Evolutionary conservation across 1,140 invertebrate genomes (phyloP), one percentile per base, ranked within the genome.

Genomic region (Monomorium pharaonis): DNA sequence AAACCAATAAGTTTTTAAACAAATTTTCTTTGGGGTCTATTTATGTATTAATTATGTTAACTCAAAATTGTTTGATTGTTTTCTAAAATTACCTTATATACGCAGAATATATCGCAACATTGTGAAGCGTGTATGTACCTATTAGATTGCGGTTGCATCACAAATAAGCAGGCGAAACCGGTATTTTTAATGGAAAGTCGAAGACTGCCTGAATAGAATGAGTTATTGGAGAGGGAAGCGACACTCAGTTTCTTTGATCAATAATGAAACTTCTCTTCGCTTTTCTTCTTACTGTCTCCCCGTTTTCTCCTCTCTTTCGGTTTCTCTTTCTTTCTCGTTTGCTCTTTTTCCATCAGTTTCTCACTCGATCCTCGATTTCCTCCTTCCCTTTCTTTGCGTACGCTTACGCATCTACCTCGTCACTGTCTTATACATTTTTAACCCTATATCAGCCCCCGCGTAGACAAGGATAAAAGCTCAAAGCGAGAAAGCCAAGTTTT

Each of bases 181-280:
- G 86, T 88, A 91, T 91, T 90, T 91, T 91, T 91, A 91, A 91
- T 91, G 91, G 86, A 44, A 88, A 91, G 77, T 84, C 86, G 88
- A 90, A 91, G 88, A 86, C 84, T 42, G 75, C 76, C 72, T 91
- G 91, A 91, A 90, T 91, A 91, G 85, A 87, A 86, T 83, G 77
- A 91, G 86, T 78, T 90, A 89, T 89, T 60, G 72, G 85, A 86
- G 65, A 91, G 89, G 65, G 85, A 87, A 87, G 62, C 86, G 87
- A 92, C 90, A 91, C 86, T 91, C 83, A 62, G 84, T 88, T 92
- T 91, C 87, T 93, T 93, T 93, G 88, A 93, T 92, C 92, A 92
- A 92, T 92, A 92, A 91, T 90, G 87, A 91, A 93, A 90, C 60
- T 89, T 87, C 86, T 85, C 85, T 90, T 88, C 76, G 27, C 81